Conservation (phyloP, 2,888 invertebrate species). For the Lithophane socia region DNA sequence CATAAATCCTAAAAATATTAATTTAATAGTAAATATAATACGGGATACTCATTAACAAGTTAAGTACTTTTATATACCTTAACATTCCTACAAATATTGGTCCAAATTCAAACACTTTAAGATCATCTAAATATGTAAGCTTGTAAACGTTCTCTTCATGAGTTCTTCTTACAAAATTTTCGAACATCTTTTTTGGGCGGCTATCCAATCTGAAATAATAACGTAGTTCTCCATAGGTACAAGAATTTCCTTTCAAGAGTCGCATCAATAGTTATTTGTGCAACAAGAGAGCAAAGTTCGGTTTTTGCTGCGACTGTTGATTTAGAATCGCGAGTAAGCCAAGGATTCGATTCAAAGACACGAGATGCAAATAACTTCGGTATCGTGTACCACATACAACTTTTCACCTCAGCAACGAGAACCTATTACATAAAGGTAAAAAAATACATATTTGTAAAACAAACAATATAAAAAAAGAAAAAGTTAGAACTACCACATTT, state of each 20-base stretch:
- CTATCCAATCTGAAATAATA: conserved; percentile 81
- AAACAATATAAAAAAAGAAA: too few species aligned
- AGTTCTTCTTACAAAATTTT: conserved; percentile 83
- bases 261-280: too few species aligned
- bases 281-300: too few species aligned
- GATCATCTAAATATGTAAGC: conserved; percentile 84
- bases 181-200: conserved; percentile 88
- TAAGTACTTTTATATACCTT: conserved; percentile 70
- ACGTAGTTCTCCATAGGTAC: neutral
- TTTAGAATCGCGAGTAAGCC: too few species aligned
- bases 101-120: conserved; percentile 85
- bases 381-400: too few species aligned
- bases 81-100: conserved; percentile 84
- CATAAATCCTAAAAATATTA: conserved; percentile 81
- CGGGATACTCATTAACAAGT: neutral
- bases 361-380: too few species aligned
- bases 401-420: too few species aligned
- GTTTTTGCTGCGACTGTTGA: too few species aligned
- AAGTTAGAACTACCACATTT: too few species aligned
- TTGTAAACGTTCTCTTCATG: conserved; percentile 83
- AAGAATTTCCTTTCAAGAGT: neutral
- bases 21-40: neutral
- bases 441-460: too few species aligned
- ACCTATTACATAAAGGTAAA: too few species aligned
- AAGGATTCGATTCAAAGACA: too few species aligned